Conservation (phyloP, 1,140 invertebrate species). For the Drosophila nigromelanica region DNA sequence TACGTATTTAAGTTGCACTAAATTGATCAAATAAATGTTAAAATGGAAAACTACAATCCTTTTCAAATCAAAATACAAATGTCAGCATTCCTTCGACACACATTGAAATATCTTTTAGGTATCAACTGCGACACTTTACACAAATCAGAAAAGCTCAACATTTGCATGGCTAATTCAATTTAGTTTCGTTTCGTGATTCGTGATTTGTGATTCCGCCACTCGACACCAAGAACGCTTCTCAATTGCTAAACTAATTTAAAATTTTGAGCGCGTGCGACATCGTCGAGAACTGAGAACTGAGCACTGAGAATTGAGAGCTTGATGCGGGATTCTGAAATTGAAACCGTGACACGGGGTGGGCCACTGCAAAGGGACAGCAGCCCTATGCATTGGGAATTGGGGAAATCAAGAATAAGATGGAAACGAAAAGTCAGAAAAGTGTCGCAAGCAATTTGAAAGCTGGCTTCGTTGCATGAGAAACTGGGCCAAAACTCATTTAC, state of each 20-base stretch:
- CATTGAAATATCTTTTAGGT: slow-evolving; percentile 25
- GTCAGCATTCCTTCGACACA: neutral
- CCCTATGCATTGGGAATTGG: slow-evolving; percentile 53
- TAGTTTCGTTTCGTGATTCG: slow-evolving; percentile 57
- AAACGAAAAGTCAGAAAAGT: slow-evolving; percentile 26
- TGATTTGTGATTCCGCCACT: slow-evolving; percentile 46
- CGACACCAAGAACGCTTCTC: slow-evolving; percentile 60
- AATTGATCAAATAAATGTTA: too few relatives aligned
- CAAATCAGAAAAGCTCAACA: slow-evolving; percentile 55
- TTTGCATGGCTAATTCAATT: slow-evolving; percentile 76
- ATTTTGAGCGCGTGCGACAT: slow-evolving; percentile 68
- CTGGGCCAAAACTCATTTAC: slow-evolving; percentile 52
- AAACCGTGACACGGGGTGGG: slow-evolving; percentile 42
- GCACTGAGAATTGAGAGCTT: neutral
- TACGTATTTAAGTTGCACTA: too few relatives aligned
- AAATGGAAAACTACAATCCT: too few relatives aligned
- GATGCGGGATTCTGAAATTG: slow-evolving; percentile 48
- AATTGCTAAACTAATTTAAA: slow-evolving; percentile 79
- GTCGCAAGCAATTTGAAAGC: slow-evolving; percentile 42
- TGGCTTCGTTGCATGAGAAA: slow-evolving; percentile 26
- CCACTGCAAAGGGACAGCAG: slow-evolving; percentile 10
- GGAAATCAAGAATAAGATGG: slow-evolving; percentile 27
- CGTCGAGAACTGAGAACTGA: slow-evolving; percentile 19
- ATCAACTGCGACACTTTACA: slow-evolving; percentile 48
- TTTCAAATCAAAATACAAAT: neutral